Percentiles rank a stretch among this genome's conserved stretches.
These are phyloP conservation scores for Sceliomorpha sp. DNA, from an alignment of 2,888 invertebrate species.

Conservation along the genomic window DNA sequence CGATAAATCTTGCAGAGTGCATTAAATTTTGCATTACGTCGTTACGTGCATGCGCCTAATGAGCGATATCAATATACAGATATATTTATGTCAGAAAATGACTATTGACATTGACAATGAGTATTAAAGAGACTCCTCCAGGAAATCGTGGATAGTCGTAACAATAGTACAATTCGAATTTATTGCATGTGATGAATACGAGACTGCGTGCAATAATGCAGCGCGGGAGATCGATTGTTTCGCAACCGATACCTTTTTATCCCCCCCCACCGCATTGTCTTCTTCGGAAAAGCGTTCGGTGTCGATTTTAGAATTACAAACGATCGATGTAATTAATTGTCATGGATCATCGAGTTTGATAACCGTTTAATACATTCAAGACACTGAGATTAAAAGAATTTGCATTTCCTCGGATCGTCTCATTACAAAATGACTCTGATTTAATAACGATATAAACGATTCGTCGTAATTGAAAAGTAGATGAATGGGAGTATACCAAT, in stretches of 20 bases:
- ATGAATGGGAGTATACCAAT: too few relatives aligned
- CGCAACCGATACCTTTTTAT: constrained; percentile 49
- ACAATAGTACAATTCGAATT: constrained; percentile 60
- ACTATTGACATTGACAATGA: constrained; percentile 46
- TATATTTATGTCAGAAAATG: too few relatives aligned
- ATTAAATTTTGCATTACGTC: constrained; percentile 4
- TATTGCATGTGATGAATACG: constrained; percentile 59
- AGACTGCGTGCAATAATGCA: constrained; percentile 50
- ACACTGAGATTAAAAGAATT: too few relatives aligned
- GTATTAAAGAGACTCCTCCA: constrained; percentile 33
- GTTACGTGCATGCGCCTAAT: constrained; percentile 11
- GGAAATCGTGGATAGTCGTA: constrained; percentile 48
- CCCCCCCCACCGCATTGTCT: constrained; percentile 9
- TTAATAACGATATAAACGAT: too few relatives aligned
- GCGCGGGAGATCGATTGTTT: constrained; percentile 34
- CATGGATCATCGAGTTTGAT: too few relatives aligned
- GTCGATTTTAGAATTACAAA: too few relatives aligned
- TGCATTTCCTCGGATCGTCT: too few relatives aligned
- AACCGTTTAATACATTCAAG: too few relatives aligned
- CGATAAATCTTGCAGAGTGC: too few relatives aligned
- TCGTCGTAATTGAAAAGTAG: too few relatives aligned
- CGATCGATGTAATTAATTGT: too few relatives aligned
- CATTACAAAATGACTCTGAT: too few relatives aligned
- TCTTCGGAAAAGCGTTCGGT: constrained; percentile 12
- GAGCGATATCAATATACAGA: not conserved